phyloP scores from a whole-genome alignment of 1,140 invertebrate species.

The Anagrus nilaparvatae region DNA sequence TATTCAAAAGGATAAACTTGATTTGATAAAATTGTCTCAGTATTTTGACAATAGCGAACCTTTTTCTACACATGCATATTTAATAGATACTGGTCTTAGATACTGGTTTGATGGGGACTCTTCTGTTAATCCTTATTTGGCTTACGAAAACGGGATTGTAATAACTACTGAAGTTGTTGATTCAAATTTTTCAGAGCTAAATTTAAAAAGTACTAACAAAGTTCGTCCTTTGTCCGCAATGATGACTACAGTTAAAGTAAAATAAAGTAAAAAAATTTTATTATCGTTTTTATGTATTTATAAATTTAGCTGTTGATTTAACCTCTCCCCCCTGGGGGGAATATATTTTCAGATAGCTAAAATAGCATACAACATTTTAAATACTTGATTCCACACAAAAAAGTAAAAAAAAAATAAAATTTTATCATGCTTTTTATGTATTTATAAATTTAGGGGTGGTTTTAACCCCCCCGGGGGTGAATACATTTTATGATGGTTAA shows the following conservation, averaged over 20 bases:
- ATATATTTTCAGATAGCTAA: no score
- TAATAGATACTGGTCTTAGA: constrained; percentile 1
- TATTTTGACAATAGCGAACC: background rate
- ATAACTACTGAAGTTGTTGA: background rate
- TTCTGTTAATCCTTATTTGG: background rate
- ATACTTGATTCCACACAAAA: no score
- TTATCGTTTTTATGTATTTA: no score
- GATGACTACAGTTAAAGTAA: background rate
- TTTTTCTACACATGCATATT: background rate
- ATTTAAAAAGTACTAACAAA: background rate
- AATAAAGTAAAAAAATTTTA: no score
- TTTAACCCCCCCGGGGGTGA: no score
- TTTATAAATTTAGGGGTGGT: no score
- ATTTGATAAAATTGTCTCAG: background rate
- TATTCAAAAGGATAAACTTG: background rate
- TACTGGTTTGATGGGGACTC: background rate
- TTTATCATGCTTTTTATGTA: no score
- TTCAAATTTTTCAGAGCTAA: background rate
- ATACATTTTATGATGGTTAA: no score
- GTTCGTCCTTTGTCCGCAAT: background rate
- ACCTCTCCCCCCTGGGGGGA: no score
- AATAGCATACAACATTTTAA: no score
- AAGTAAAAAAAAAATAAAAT: no score
- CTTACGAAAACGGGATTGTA: background rate
- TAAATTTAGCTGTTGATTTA: no score